A percentile compares a stretch with the other conserved stretches of the same genome.
These are phyloP conservation scores for Arvicola amphibius DNA, from an alignment of 2,797 vertebrate species.

Conservation along the genomic window DNA sequence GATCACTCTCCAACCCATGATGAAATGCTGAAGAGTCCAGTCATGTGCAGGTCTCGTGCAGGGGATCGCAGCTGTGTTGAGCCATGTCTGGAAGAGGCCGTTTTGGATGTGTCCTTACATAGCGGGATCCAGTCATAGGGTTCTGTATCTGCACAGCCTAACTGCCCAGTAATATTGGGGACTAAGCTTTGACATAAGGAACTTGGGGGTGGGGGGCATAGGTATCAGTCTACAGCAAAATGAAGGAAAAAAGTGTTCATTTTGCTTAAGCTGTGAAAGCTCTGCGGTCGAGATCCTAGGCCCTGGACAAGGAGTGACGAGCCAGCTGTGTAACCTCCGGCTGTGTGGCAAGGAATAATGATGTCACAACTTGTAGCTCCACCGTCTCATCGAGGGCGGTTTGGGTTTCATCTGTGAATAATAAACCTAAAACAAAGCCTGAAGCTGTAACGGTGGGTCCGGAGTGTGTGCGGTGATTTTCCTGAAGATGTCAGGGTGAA, in stretches of 20 bases:
- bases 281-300: not conserved
- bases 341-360: not conserved
- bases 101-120: not conserved
- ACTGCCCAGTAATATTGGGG: not conserved
- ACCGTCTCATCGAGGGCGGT: not conserved
- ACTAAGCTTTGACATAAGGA: not conserved
- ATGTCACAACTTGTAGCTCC: not conserved
- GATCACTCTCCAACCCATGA: not conserved
- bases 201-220: not conserved
- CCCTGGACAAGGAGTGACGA: not conserved
- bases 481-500: not conserved
- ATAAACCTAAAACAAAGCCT: constrained; percentile 1
- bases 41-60: not conserved
- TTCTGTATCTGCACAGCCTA: not conserved
- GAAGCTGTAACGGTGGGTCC: not conserved
- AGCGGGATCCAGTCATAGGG: not conserved
- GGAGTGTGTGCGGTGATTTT: not conserved
- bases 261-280: not conserved
- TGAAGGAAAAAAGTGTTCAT: not conserved
- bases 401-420: not conserved
- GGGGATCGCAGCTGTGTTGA: not conserved
- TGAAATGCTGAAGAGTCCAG: not conserved
- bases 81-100: not conserved
- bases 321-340: not conserved
- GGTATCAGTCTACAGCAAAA: not conserved